Evolutionary conservation across 2,888 invertebrate species (phyloP).

Genomic region (Trissonchulus latispiculum): DNA sequence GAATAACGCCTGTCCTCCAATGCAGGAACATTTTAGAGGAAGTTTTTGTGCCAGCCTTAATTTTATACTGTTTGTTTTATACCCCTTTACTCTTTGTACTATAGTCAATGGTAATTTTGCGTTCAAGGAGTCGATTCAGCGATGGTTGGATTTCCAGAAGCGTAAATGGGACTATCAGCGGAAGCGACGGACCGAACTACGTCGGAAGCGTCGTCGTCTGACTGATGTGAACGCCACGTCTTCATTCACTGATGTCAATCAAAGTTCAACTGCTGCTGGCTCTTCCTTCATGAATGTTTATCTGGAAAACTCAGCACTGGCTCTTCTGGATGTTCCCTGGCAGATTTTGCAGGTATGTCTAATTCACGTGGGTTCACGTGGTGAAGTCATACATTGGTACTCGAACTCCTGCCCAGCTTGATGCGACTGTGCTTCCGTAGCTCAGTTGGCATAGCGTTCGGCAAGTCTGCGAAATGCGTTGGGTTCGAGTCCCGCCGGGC

Average conservation of each 20-base stretch:
- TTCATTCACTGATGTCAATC: background rate
- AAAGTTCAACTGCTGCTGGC: background rate
- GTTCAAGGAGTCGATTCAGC: slow-evolving; percentile 31
- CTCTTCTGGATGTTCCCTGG: slow-evolving; percentile 73
- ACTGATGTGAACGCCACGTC: slow-evolving; percentile 25
- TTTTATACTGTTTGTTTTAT: too few relatives aligned
- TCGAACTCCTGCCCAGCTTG: too few relatives aligned
- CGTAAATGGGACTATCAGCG: slow-evolving; percentile 81
- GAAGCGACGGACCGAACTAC: slow-evolving; percentile 26
- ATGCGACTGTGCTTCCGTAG: too few relatives aligned
- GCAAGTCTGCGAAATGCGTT: background rate
- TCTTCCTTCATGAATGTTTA: slow-evolving; percentile 55
- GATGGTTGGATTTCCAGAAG: slow-evolving; percentile 73
- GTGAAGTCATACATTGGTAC: too few relatives aligned
- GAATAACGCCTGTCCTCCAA: too few relatives aligned
- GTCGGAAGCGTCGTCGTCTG: slow-evolving; percentile 27
- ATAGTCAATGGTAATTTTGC: background rate
- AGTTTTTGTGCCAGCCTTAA: too few relatives aligned
- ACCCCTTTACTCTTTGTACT: too few relatives aligned
- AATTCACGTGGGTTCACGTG: too few relatives aligned
- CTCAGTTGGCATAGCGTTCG: too few relatives aligned
- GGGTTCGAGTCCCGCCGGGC: background rate
- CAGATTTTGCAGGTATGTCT: slow-evolving; percentile 70
- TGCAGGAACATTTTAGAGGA: too few relatives aligned
- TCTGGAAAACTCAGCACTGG: slow-evolving; percentile 65